Base-by-base conservation (phyloP, 2,113 vertebrate species). In the Gymnocephalus cernua region DNA sequence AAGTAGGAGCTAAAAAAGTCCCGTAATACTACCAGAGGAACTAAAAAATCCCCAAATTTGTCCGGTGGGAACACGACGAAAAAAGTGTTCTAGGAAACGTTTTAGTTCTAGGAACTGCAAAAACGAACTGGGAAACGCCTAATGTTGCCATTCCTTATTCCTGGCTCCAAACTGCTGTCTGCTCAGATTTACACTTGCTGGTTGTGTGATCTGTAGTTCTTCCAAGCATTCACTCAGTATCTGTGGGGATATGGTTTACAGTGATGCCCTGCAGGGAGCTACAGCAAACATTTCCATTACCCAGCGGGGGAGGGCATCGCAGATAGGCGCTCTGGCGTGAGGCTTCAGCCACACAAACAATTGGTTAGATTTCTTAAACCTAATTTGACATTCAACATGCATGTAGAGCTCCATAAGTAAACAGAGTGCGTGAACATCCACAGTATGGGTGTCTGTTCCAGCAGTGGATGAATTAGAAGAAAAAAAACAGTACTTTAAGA, bases 201-300 rank as follows among this genome's bases (percentile, higher is more conserved):
- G 27, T 57, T 56, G n/a, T 77, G 32, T 50, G 25, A 69, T 74
- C 73, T 88, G 75, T 70, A 32, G 56, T 70, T 74, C 50, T 73
- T 35, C 74, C 79, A 82, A 61, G 78, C 47, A 23, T 70, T 85
- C 27, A 19, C 61, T 61, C 45, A 6, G 7, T 59, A 67, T 82
- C 57, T 64, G 62, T 77, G 25, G 10, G 16, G 44, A 77, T 74
- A 73, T 6, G 29, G 57, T 67, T 68, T 47, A 66, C 19, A 45
- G 62, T 41, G 83, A 82, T 61, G 16, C 75, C 48, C 82, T 82
- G 72, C 72, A 53, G 89, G 85, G 64, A 83, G 38, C 48, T 61
- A 4, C 23, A 57, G 75, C 67, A 70, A 80, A 80, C 5, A 77
- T 82, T 82, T 73, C 75, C 63, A 77, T 86, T 50, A 78, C 80